These are phyloP conservation scores for Nowickia ferox DNA, from an alignment of 2,888 invertebrate species.

Conservation along the genomic window DNA sequence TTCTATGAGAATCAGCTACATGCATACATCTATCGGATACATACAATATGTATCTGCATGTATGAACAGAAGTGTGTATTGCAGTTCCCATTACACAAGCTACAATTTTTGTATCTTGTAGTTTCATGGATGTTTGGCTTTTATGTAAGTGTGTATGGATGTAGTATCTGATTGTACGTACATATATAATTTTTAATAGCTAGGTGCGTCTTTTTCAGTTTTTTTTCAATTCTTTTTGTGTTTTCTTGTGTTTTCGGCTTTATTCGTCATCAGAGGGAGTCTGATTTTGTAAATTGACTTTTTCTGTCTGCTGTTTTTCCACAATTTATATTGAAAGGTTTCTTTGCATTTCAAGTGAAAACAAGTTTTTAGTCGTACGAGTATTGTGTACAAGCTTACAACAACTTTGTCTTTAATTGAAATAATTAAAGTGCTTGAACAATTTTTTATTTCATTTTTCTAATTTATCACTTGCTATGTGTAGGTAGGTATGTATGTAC, in stretches of 20 bases:
- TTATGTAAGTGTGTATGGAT: background rate
- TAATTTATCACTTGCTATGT: background rate
- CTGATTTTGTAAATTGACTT: constrained; percentile 40
- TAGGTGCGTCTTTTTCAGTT: constrained; percentile 67
- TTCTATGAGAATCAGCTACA: constrained; percentile 42
- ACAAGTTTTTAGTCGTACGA: constrained; percentile 61
- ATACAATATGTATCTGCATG: constrained; percentile 8
- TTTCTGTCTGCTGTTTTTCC: constrained; percentile 28
- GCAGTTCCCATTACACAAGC: constrained; percentile 50
- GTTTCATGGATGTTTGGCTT: constrained; percentile 36
- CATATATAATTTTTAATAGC: background rate
- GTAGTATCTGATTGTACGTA: background rate
- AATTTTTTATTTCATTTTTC: background rate
- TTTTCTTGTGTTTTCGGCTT: constrained; percentile 50
- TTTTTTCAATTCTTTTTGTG: constrained; percentile 38
- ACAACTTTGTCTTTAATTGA: constrained; percentile 14
- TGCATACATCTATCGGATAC: background rate
- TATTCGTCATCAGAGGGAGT: constrained; percentile 55
- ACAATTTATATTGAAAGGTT: constrained; percentile 59
- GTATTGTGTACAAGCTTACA: constrained; percentile 46
- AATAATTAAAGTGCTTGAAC: background rate
- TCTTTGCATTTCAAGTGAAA: constrained; percentile 51
- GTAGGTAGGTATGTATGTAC: too few species aligned
- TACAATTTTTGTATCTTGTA: constrained; percentile 68
- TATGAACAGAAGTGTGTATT: background rate